Evolutionary conservation across 2,888 invertebrate species (phyloP).

Genomic region (Amphipyra tragopoginis): DNA sequence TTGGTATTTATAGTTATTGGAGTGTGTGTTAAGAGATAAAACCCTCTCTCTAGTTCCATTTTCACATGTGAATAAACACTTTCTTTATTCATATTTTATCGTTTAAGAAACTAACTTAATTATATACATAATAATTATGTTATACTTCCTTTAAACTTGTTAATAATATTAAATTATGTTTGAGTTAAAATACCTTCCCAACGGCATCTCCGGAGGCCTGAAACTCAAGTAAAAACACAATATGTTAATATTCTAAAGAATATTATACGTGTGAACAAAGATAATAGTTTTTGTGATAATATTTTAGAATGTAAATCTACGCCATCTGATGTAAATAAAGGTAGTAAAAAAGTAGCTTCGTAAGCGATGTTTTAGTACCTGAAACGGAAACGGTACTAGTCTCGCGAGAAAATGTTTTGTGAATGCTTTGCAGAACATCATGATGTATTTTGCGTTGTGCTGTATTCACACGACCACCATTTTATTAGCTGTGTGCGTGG

Average conservation of each 20-base stretch:
- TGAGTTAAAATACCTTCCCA: not conserved
- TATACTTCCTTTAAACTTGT: not conserved
- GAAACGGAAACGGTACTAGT: conserved; percentile 11
- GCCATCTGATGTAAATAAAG: conserved; percentile 14
- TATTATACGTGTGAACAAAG: not conserved
- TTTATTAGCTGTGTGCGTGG: not conserved
- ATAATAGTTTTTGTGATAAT: not conserved
- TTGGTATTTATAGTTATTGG: no score
- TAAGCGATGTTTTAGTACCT: conserved; percentile 33
- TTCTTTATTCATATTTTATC: not conserved
- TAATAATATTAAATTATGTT: not conserved
- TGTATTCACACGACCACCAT: conserved; percentile 4
- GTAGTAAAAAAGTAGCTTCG: conserved; percentile 11
- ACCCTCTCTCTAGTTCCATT: no score
- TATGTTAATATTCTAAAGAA: not conserved
- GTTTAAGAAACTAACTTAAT: not conserved
- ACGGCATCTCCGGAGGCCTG: not conserved
- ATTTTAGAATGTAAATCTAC: conserved; percentile 13
- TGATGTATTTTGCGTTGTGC: conserved; percentile 29
- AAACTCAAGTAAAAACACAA: not conserved
- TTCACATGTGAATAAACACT: not conserved
- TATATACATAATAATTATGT: not conserved
- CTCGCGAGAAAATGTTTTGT: conserved; percentile 16
- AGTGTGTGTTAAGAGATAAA: no score
- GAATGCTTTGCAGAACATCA: conserved; percentile 2